Percentiles rank a stretch among this genome's conserved stretches.
These are phyloP conservation scores for Anagrus nilaparvatae DNA, from an alignment of 1,140 invertebrate genomes.

Conservation along the genomic window DNA sequence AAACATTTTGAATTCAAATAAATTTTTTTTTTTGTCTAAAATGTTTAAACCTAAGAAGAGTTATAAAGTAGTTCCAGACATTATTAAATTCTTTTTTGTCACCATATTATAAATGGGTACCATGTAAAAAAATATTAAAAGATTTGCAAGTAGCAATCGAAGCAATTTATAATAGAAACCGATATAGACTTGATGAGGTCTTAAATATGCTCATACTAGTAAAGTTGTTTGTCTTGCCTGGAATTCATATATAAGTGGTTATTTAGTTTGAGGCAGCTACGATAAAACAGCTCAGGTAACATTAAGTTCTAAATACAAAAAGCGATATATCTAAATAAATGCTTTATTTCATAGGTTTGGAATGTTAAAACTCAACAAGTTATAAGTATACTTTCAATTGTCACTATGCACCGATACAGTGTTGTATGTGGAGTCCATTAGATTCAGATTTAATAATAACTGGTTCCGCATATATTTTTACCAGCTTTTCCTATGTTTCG, in stretches of 20 bases:
- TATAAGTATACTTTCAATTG: constrained; percentile 45
- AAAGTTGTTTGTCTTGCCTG: constrained; percentile 55
- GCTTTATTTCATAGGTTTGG: constrained; percentile 51
- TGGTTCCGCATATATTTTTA: constrained; percentile 49
- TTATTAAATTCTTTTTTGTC: no score
- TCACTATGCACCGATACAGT: constrained; percentile 44
- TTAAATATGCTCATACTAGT: constrained; percentile 49
- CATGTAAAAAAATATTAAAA: no score
- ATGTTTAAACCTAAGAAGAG: no score
- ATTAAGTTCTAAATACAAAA: constrained; percentile 13
- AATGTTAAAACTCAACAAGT: constrained; percentile 48
- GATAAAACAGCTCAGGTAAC: constrained; percentile 57
- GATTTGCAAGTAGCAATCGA: no score
- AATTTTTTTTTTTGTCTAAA: no score
- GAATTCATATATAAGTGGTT: constrained; percentile 59
- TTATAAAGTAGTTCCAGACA: no score
- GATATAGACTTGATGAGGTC: no score
- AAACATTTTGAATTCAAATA: no score
- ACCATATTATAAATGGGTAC: no score
- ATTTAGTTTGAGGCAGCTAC: constrained; percentile 57
- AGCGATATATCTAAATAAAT: background rate
- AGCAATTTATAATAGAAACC: no score
- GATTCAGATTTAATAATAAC: constrained; percentile 52
- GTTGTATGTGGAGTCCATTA: constrained; percentile 54
- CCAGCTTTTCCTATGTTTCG: no score